Conservation (phyloP, 2,113 vertebrate genomes). For the Bubo blakistoni region DNA sequence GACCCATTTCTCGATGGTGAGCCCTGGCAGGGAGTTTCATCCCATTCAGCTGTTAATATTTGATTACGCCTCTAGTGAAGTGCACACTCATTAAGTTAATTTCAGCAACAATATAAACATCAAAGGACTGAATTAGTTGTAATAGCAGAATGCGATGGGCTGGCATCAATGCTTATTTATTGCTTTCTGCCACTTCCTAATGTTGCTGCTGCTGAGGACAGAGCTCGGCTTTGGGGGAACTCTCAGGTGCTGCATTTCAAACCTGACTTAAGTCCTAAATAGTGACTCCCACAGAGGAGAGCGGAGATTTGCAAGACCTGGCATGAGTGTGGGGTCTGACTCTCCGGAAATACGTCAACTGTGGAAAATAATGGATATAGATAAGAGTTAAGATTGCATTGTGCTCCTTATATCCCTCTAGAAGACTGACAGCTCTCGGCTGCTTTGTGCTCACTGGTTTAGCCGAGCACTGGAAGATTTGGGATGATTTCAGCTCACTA, state of each 20-base stretch:
- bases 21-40: not conserved
- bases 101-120: not conserved
- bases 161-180: not conserved
- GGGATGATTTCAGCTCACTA: not conserved
- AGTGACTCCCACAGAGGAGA: not conserved
- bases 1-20: not conserved
- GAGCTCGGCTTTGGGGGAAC: not conserved
- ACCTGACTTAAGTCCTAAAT: not conserved
- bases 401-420: not conserved
- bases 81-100: not conserved
- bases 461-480: not conserved
- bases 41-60: conserved; percentile 3
- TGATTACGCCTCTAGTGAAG: not conserved
- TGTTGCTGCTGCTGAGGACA: not conserved
- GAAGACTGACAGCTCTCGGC: not conserved
- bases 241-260: not conserved
- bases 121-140: not conserved
- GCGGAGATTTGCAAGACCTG: not conserved
- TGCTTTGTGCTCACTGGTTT: not conserved
- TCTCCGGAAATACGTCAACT: not conserved
- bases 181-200: not conserved
- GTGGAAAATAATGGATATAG: not conserved
- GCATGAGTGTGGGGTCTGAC: not conserved
- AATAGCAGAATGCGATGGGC: not conserved
- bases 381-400: not conserved